These are phyloP conservation scores for Megaustenia siamemsis DNA, from an alignment of 2,888 invertebrate species.

Conservation along the genomic window DNA sequence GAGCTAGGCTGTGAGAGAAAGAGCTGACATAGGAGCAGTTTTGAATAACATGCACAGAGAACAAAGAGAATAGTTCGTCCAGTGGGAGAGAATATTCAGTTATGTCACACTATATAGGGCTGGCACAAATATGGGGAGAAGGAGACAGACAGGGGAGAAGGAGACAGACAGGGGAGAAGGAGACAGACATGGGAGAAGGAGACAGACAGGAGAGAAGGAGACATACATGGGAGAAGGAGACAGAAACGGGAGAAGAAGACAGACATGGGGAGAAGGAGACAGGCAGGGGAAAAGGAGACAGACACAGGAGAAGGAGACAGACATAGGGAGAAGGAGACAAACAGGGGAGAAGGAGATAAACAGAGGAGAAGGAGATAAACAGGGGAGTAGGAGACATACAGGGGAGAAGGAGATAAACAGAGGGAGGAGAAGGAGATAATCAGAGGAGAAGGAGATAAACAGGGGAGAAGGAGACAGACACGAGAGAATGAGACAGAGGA, in stretches of 20 bases:
- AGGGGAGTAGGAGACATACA: neutral
- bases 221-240: slow-evolving; percentile 14
- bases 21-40: neutral
- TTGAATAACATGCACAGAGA: neutral
- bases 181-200: too few species aligned
- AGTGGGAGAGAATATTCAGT: too few species aligned
- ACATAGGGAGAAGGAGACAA: too few species aligned
- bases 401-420: neutral
- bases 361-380: slow-evolving; percentile 16
- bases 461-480: neutral
- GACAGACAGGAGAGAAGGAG: too few species aligned
- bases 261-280: slow-evolving; percentile 7
- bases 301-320: neutral
- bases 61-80: too few species aligned
- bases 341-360: neutral
- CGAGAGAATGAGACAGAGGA: neutral
- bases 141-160: too few species aligned
- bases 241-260: neutral
- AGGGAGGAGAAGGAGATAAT: neutral
- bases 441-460: neutral
- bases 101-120: too few species aligned
- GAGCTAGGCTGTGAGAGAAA: neutral
- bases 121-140: too few species aligned
- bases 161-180: too few species aligned
- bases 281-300: neutral